Conservation (phyloP, 1,140 invertebrate genomes). For the Temnothorax nylanderi region DNA sequence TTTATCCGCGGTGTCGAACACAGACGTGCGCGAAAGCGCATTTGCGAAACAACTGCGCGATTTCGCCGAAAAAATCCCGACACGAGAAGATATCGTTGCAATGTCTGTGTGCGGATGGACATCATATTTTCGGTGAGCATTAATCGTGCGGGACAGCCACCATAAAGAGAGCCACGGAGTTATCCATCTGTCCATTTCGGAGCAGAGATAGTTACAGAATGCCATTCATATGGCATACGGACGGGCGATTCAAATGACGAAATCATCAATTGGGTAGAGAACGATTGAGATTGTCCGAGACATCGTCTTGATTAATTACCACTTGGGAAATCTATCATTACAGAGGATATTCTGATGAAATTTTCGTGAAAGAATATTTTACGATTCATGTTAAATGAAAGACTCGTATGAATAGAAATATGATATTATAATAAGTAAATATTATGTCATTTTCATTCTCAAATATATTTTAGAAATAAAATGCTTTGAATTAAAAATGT, state of each 20-base stretch:
- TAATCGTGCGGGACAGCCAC: conserved; percentile 56
- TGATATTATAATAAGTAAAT: neutral
- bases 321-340: neutral
- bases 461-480: neutral
- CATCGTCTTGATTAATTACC: conserved; percentile 58
- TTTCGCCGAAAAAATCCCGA: conserved; percentile 17
- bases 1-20: conserved; percentile 21
- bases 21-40: neutral
- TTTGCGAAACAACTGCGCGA: neutral
- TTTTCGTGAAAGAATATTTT: neutral
- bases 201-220: neutral
- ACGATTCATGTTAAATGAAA: neutral
- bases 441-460: neutral
- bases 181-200: conserved; percentile 32
- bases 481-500: neutral
- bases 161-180: conserved; percentile 45
- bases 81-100: conserved; percentile 3
- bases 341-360: neutral
- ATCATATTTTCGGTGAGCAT: conserved; percentile 47
- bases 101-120: neutral
- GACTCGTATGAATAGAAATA: neutral
- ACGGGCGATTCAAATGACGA: conserved; percentile 33
- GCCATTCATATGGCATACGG: neutral
- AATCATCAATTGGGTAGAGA: conserved; percentile 15
- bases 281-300: conserved; percentile 40